Conservation (phyloP, 2,888 invertebrate genomes). For the Tholera decimalis region DNA sequence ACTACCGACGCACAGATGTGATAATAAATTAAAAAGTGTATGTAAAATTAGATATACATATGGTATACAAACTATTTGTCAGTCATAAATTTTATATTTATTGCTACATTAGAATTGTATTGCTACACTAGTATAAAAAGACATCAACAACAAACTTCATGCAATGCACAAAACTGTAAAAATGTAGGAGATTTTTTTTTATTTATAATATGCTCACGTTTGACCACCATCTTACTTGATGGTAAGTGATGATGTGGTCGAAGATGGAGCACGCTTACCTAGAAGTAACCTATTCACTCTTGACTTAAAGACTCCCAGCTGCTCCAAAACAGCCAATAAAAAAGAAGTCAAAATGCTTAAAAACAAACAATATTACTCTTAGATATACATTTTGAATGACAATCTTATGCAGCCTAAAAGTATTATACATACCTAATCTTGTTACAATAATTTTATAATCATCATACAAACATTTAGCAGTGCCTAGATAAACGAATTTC, state of each 20-base stretch:
- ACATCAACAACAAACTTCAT: too few relatives aligned
- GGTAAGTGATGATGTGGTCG: too few relatives aligned
- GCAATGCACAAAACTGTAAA: too few relatives aligned
- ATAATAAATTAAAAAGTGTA: conserved; percentile 8
- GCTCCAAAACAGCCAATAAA: too few relatives aligned
- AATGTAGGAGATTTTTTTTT: too few relatives aligned
- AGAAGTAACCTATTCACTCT: too few relatives aligned
- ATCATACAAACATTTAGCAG: neutral
- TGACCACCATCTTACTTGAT: too few relatives aligned
- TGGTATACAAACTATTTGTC: neutral
- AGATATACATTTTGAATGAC: neutral
- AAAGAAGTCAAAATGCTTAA: neutral
- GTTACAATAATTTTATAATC: neutral
- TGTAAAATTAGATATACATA: conserved; percentile 2
- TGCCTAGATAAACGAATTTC: neutral
- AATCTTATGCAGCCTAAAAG: neutral
- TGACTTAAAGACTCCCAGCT: too few relatives aligned
- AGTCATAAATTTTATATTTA: neutral
- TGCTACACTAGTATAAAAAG: too few relatives aligned
- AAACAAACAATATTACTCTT: neutral
- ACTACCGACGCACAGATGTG: neutral
- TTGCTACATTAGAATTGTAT: too few relatives aligned
- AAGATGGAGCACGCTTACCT: too few relatives aligned
- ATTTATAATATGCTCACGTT: too few relatives aligned
- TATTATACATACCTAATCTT: neutral